Evolutionary conservation across 2,797 vertebrate genomes (phyloP).

Genomic region (Hafferia zeledoni): DNA sequence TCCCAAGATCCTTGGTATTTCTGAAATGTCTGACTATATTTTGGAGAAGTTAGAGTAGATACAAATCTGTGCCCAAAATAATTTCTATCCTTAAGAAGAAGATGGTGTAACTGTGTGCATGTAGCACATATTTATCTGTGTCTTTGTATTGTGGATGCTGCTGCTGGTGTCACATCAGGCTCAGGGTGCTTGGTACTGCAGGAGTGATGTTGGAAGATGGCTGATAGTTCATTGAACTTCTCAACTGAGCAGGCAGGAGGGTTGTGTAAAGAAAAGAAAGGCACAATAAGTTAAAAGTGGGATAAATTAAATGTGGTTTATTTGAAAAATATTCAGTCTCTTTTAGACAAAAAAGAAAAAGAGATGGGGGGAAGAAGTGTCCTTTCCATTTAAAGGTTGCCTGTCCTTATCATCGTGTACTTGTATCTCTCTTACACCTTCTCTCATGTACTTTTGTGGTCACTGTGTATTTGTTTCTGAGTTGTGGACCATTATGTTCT

Average conservation of each 20-base stretch:
- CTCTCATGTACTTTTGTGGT: background rate
- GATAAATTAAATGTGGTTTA: background rate
- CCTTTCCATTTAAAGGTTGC: background rate
- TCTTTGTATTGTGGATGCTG: background rate
- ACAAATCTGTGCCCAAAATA: background rate
- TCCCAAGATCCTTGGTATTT: background rate
- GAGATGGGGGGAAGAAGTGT: background rate
- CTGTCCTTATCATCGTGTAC: background rate
- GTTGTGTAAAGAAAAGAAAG: background rate
- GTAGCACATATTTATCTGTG: rapidly evolving
- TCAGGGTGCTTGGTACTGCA: background rate
- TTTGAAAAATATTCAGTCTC: background rate
- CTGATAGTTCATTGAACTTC: background rate
- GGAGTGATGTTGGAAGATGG: background rate
- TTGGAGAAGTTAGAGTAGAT: background rate
- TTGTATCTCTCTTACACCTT: background rate
- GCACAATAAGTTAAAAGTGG: background rate
- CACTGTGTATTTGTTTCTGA: background rate
- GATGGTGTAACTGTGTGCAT: rapidly evolving
- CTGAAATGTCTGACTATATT: background rate
- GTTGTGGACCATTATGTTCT: background rate
- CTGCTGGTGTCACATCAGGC: rapidly evolving
- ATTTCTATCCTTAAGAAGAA: background rate
- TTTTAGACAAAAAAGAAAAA: background rate
- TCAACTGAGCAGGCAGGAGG: background rate